Evolutionary conservation across 2,113 vertebrate species (phyloP), one percentile per base, ranked within the genome.

Genomic region (Podilymbus podiceps): DNA sequence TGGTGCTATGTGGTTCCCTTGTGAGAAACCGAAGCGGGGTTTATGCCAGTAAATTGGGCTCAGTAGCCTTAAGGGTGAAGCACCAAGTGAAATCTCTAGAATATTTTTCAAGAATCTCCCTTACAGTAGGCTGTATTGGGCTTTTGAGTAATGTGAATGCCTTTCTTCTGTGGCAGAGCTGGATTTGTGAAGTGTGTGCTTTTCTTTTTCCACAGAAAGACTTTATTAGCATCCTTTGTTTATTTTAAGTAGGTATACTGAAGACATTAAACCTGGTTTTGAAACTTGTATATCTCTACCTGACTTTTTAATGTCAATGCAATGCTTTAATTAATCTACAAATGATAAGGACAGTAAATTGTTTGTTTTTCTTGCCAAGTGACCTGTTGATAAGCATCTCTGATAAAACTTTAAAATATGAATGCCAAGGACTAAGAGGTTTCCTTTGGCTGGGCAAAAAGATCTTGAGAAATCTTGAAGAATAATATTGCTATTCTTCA

Each of bases 361-460:
- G 97, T 97, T 97, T 81, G 94, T 92, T 91, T 89, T 88, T 47
- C 78, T 71, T 89, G 60, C 71, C 80, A 98, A 98, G 98, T 96
- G 97, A 98, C 73, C 97, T 98, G 97, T 96, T 98, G 98, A 99
- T 98, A 98, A 98, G 98, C 96, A 98, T 95, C 87, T 49, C 30
- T 94, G 97, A 85, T 90, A 98, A 89, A 67, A 96, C 77, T 94
- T 94, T 88, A 89, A 96, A 94, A 95, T 96, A 97, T 85, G 88
- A 97, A 97, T 90, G 95, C 79, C 88, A 87, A 94, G 82, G 88
- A 90, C 93, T 96, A 81, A 96, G 53, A 62, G 47, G 72, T 97
- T 97, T 66, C 76, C 42, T 47, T 85, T 76, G 74, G 89, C 69
- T 38, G 60, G 76, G 97, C 96, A 80, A 98, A 98, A 98, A 97